Evolutionary conservation across 2,113 vertebrate genomes (phyloP).

Genomic region (Macquaria australasica): DNA sequence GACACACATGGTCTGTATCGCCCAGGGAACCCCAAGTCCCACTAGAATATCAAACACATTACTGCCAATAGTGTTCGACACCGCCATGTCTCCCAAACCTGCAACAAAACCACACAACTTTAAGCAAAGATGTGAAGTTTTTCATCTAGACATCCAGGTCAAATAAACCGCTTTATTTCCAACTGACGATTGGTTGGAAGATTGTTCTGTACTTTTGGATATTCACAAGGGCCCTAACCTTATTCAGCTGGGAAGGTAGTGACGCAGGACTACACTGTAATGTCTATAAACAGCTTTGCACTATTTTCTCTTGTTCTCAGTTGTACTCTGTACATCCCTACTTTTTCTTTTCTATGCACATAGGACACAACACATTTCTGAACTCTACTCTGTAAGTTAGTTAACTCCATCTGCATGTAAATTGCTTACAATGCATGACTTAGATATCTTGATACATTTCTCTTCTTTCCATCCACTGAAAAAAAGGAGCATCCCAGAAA

Average conservation of each 20-base stretch:
- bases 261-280: neutral
- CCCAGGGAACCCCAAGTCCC: constrained; percentile 95
- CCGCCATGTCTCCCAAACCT: constrained; percentile 98
- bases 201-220: constrained; percentile 11
- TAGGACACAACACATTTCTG: neutral
- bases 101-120: constrained; percentile 3
- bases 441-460: neutral
- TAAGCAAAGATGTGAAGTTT: neutral
- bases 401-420: neutral
- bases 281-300: constrained; percentile 31
- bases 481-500: neutral
- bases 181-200: no score
- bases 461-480: neutral
- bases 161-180: constrained; percentile 5
- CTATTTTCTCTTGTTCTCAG: constrained; percentile 13
- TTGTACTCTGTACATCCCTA: neutral
- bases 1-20: constrained; percentile 94
- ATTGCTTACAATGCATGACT: neutral
- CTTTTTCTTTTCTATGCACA: neutral
- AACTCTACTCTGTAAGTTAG: neutral
- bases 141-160: neutral
- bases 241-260: constrained; percentile 10
- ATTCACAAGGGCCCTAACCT: constrained; percentile 15
- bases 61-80: constrained; percentile 97
- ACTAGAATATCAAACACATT: constrained; percentile 99